Evolutionary conservation across 2,113 vertebrate species (phyloP), one percentile per base, ranked within the genome.

Genomic region (Takifugu bimaculatus): DNA sequence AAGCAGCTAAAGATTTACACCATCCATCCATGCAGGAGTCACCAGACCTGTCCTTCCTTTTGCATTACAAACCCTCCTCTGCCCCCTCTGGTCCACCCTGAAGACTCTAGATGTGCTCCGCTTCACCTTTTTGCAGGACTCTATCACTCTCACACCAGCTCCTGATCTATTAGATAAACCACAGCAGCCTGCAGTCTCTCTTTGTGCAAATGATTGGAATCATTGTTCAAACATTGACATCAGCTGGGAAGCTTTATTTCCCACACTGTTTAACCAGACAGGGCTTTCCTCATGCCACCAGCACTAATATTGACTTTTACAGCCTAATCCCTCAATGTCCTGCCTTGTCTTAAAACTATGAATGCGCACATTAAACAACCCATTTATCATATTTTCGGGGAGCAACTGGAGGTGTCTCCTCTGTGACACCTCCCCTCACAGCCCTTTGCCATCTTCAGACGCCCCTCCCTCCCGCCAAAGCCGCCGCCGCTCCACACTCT

Each of bases 201-300:
- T 88, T 81, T 81, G 74, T 73, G 70, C 79, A 85, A 87, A 87
- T 84, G 85, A 90, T 87, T 80, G 77, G 69, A 78, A 87, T 87
- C 74, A 57, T 75, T 89, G 79, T 84, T 83, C 80, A 91, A 91
- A 91, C 88, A 90, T 79, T 86, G 82, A 86, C 85, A 87, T 88
- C 88, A 90, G 83, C 84, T 86, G 85, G 75, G 85, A 78, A 63
- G 74, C 80, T 85, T 83, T 80, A 82, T 86, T 73, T 70, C 57
- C 60, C 44, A 63, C 66, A 78, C 65, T 86, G 80, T 87, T 86
- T 82, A 76, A 79, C 78, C 83, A 85, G 79, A 81, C 85, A 80
- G 61, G 75, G 73, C 70, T 81, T 85, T 74, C 80, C 78, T 81
- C 59, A 81, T 67, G 73, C 78, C 56, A 82, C 72, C 75, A 74